Evolutionary conservation across 64 coral and sea anemone species (phyloP).

Genomic region (Stichodactyla mertensii): DNA sequence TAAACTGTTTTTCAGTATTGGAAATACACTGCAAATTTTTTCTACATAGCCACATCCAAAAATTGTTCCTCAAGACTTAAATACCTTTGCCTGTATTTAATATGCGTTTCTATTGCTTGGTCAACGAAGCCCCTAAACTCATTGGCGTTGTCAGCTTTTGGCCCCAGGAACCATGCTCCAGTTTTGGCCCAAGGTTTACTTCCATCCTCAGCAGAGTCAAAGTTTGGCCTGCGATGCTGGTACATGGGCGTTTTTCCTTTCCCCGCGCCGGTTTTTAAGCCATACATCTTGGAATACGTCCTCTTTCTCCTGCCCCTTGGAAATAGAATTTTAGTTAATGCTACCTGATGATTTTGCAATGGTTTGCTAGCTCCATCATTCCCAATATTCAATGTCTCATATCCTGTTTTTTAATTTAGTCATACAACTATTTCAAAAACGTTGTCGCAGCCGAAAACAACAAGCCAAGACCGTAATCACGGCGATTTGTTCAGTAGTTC

Average conservation of each 20-base stretch:
- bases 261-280: neutral
- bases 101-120: slow-evolving; percentile 12
- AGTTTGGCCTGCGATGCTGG: slow-evolving; percentile 3
- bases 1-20: no score
- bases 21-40: no score
- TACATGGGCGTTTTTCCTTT: slow-evolving; percentile 7
- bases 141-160: slow-evolving; percentile 27
- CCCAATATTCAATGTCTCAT: no score
- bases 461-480: no score
- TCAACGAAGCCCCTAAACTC: neutral
- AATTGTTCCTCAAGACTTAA: no score
- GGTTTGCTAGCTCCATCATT: no score
- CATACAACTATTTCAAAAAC: no score
- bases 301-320: neutral
- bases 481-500: no score
- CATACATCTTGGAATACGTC: neutral
- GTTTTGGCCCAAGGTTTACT: slow-evolving; percentile 18
- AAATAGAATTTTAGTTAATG: neutral
- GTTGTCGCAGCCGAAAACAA: no score
- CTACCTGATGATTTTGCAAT: no score
- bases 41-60: no score
- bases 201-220: neutral
- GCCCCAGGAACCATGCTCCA: slow-evolving; percentile 29
- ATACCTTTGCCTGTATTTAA: slow-evolving; percentile 22
- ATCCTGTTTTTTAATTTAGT: no score